phyloP scores from a whole-genome alignment of 1,140 invertebrate species.

The Cyphomyrmex costatus region DNA sequence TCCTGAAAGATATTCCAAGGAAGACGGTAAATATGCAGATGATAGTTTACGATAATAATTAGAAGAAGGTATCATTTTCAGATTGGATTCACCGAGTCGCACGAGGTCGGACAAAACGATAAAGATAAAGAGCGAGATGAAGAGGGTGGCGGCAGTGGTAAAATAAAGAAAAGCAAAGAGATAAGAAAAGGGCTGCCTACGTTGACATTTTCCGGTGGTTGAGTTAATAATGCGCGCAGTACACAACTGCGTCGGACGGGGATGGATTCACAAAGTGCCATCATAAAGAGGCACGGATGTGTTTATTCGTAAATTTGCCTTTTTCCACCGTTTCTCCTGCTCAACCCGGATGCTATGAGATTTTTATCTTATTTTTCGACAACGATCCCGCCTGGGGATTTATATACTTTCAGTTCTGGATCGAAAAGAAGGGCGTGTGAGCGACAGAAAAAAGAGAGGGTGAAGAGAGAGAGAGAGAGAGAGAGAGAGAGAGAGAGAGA shows the following conservation, averaged over 20 bases:
- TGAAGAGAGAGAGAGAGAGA: neutral
- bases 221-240: slow-evolving; percentile 86
- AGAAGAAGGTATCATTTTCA: slow-evolving; percentile 35
- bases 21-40: neutral
- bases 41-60: slow-evolving; percentile 45
- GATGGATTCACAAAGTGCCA: slow-evolving; percentile 80
- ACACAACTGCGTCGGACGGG: slow-evolving; percentile 77
- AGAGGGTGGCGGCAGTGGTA: slow-evolving; percentile 62
- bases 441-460: slow-evolving; percentile 64
- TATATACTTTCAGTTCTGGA: slow-evolving; percentile 80
- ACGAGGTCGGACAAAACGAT: slow-evolving; percentile 67
- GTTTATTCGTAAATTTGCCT: slow-evolving; percentile 86
- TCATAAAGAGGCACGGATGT: slow-evolving; percentile 85
- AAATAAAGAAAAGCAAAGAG: slow-evolving; percentile 81
- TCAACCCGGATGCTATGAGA: slow-evolving; percentile 69
- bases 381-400: slow-evolving; percentile 83
- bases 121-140: slow-evolving; percentile 65
- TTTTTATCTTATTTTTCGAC: slow-evolving; percentile 85
- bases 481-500: slow-evolving; percentile 26
- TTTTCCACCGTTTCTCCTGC: slow-evolving; percentile 76
- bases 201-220: slow-evolving; percentile 86
- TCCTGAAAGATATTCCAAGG: neutral
- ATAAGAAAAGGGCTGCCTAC: slow-evolving; percentile 73
- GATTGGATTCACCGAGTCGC: slow-evolving; percentile 58
- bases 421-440: slow-evolving; percentile 41